Base-by-base conservation (phyloP, 2,113 vertebrate species). In the Malurus cyaneus region DNA sequence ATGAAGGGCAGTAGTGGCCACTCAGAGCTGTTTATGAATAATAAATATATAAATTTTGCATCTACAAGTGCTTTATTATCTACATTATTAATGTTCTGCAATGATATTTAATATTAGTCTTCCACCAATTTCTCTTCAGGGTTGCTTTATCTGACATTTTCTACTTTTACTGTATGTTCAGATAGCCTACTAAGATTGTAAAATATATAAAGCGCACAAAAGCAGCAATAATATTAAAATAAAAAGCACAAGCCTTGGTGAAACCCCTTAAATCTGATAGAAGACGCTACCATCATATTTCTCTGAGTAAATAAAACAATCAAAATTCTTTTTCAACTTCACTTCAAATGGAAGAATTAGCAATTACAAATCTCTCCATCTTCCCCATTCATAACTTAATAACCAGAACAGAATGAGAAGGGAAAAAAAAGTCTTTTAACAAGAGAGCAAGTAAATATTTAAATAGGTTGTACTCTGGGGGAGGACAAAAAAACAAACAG, bases 401-500 rank as follows among this genome's bases (percentile, higher is more conserved):
- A 92, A 80, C 34, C 32, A 90, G 50, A 32, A 46, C 28, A 93
- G 53, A 11, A 69, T 3, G 11, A 24, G 16, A 76, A 77, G 3
- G 31, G 36, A 36, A 76, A 73, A 31, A 1, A 28, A 82, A 74
- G 39, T 12, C 32, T 88, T 93, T 73, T 71, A 92, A 62, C 50
- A 84, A 86, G 52, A 70, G 80, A 92, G 44, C 31, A 18, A 83
- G 91, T 91, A 70, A 96, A 96, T 96, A 96, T 95, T 96, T 88
- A 95, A 93, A 88, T 70, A 94, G 91, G 25, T 74, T 86, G 82
- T 77, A 88, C 94, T 73, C 53, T 70, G 82, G 29, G 80, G 72
- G 83, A 90, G 79, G 86, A 95, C 41, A 90, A 57, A 89, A 39
- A 96, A 96, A 77, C 95, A 96, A 96, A 96, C 85, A 94, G 59